These are phyloP conservation scores for Hoplodrina ambigua DNA, from an alignment of 2,888 invertebrate genomes.

Conservation along the genomic window DNA sequence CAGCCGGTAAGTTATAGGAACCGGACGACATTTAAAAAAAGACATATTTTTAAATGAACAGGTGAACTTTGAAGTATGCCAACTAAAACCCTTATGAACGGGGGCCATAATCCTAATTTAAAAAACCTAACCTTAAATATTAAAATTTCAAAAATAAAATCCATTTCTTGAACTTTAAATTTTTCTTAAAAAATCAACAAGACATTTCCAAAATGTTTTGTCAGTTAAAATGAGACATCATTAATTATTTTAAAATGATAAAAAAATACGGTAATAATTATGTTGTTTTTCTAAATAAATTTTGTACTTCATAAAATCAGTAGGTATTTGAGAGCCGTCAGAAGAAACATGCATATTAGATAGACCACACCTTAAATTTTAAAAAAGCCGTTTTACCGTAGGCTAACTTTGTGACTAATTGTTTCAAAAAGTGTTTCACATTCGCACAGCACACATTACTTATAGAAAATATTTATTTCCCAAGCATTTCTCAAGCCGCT, in stretches of 20 bases:
- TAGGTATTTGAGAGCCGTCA: slow-evolving; percentile 55
- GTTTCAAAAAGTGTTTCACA: slow-evolving; percentile 45
- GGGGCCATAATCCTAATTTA: slow-evolving; percentile 40
- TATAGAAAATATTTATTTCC: slow-evolving; percentile 53
- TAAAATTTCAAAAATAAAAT: slow-evolving; percentile 50
- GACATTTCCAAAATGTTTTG: slow-evolving; percentile 32
- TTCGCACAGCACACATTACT: slow-evolving; percentile 39
- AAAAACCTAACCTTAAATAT: slow-evolving; percentile 49
- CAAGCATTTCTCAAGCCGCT: slow-evolving; percentile 61
- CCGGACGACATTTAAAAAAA: no score
- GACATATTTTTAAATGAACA: not conserved
- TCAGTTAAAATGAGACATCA: slow-evolving; percentile 32
- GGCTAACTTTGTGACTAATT: slow-evolving; percentile 63
- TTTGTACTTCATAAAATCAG: slow-evolving; percentile 57
- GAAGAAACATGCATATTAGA: slow-evolving; percentile 59
- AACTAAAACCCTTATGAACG: slow-evolving; percentile 25
- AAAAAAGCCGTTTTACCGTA: slow-evolving; percentile 45
- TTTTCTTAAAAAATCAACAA: slow-evolving; percentile 24
- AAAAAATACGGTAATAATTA: slow-evolving; percentile 39
- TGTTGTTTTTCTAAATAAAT: slow-evolving; percentile 30
- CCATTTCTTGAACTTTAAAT: slow-evolving; percentile 20
- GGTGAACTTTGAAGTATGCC: slow-evolving; percentile 28
- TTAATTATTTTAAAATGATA: slow-evolving; percentile 31
- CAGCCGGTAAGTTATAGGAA: not conserved
- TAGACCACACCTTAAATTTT: slow-evolving; percentile 59